Percentiles rank a stretch among this genome's conserved stretches.
phyloP scores from a whole-genome alignment of 2,888 invertebrate species.

The Petrolisthes manimaculis region DNA sequence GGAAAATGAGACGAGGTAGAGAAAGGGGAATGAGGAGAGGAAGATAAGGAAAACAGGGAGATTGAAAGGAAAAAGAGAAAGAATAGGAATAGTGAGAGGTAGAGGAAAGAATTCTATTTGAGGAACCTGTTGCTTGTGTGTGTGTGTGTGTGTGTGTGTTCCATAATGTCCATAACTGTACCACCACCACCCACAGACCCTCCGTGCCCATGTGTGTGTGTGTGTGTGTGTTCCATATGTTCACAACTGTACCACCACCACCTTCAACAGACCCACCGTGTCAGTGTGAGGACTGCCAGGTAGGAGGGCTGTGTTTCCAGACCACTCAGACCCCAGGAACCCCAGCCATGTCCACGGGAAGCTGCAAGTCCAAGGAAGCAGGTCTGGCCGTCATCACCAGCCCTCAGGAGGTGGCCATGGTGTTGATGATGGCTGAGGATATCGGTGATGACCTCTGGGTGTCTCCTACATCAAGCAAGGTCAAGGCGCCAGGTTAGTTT shows the following conservation, averaged over 20 bases:
- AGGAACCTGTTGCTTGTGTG: background rate
- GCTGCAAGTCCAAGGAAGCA: constrained; percentile 22
- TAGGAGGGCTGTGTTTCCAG: constrained; percentile 36
- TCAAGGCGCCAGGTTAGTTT: constrained; percentile 30
- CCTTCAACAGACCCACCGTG: constrained; percentile 44
- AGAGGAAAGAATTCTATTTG: background rate
- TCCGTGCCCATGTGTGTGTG: background rate
- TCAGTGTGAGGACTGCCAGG: constrained; percentile 43
- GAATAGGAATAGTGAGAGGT: no score
- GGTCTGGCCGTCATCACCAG: constrained; percentile 23
- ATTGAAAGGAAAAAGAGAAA: no score
- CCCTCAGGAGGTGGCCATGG: constrained; percentile 16
- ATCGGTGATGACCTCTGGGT: constrained; percentile 60
- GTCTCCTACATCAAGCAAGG: constrained; percentile 4
- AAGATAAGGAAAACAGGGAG: no score
- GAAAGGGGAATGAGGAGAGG: no score
- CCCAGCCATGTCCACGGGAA: background rate
- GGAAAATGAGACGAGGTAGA: no score
- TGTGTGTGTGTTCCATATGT: background rate
- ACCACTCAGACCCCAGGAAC: background rate
- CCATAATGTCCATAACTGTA: no score
- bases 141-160: background rate
- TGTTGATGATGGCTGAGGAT: constrained; percentile 37
- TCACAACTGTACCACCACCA: background rate
- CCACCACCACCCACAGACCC: no score